Evolutionary conservation across 1,140 invertebrate species (phyloP).

Genomic region (Drosophila biarmipes): DNA sequence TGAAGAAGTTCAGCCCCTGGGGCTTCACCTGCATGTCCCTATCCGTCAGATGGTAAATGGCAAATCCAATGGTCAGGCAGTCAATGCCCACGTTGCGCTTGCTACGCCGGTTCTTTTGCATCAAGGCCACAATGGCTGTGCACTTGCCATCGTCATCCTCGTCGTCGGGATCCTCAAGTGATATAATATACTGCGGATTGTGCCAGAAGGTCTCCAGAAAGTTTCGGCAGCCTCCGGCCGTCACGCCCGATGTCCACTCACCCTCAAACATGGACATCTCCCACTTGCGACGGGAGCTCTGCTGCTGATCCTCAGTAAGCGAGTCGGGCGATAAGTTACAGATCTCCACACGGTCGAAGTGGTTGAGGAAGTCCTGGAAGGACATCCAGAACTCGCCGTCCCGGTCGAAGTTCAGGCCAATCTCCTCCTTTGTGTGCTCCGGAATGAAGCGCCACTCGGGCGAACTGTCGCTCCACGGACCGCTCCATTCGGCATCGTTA

Average conservation of each 20-base stretch:
- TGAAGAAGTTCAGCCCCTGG: constrained; percentile 96
- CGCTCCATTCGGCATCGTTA: constrained; percentile 99
- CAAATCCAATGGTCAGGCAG: constrained; percentile 97
- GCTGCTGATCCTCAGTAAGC: constrained; percentile 90
- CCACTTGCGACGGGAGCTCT: constrained; percentile 93
- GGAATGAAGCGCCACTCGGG: constrained; percentile 97
- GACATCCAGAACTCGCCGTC: constrained; percentile 99
- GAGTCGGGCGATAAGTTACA: constrained; percentile 98
- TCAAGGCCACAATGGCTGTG: constrained; percentile 96
- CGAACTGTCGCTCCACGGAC: constrained; percentile 97
- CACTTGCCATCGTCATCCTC: constrained; percentile 97
- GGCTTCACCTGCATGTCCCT: constrained; percentile 92
- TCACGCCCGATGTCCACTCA: constrained; percentile 94
- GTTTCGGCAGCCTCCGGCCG: constrained; percentile 98
- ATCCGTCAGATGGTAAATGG: constrained; percentile 95
- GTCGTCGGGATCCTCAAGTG: constrained; percentile 94
- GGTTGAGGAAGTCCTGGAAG: constrained; percentile 91
- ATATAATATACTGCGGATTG: constrained; percentile 98
- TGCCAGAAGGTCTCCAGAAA: constrained; percentile 97
- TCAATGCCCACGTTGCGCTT: constrained; percentile 95
- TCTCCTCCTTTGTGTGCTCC: constrained; percentile 93
- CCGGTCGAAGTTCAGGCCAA: constrained; percentile 96
- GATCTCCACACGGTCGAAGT: constrained; percentile 94
- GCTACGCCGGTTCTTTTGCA: constrained; percentile 97
- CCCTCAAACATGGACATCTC: constrained; percentile 97